phyloP scores from a whole-genome alignment of 2,797 vertebrate species.

The Phalloptychus januarius region DNA sequence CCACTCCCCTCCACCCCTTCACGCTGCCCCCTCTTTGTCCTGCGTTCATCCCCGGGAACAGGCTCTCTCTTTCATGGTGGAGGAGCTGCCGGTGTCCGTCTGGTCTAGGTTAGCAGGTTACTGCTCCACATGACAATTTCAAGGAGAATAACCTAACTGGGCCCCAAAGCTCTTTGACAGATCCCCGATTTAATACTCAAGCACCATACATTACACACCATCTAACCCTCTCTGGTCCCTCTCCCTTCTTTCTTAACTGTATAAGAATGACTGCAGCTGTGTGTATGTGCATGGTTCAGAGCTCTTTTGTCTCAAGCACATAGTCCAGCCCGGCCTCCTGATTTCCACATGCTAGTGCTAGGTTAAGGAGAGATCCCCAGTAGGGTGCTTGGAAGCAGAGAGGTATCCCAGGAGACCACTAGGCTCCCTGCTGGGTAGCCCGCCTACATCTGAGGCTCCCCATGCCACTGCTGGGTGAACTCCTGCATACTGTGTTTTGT shows the following conservation, averaged over 20 bases:
- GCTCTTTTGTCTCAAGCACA: conserved; percentile 64
- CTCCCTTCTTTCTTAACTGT: conserved; percentile 47
- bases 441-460: conserved; percentile 70
- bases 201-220: conserved; percentile 60
- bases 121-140: conserved; percentile 62
- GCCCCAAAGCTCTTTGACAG: conserved; percentile 74
- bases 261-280: conserved; percentile 68
- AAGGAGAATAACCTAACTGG: conserved; percentile 55
- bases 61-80: conserved; percentile 75
- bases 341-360: conserved; percentile 44
- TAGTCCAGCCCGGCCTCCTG: conserved; percentile 60
- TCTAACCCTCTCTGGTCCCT: conserved; percentile 24
- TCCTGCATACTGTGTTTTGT: conserved; percentile 76
- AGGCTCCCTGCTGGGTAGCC: conserved; percentile 66
- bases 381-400: conserved; percentile 62
- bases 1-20: conserved; percentile 59
- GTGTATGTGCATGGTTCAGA: conserved; percentile 54
- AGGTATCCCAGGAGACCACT: conserved; percentile 76
- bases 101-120: conserved; percentile 73
- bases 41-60: conserved; percentile 72
- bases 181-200: conserved; percentile 68
- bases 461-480: conserved; percentile 64
- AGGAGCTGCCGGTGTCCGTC: conserved; percentile 71
- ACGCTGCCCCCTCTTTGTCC: conserved; percentile 50
- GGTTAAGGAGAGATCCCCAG: conserved; percentile 47